Evolutionary conservation across 1,140 invertebrate species (phyloP).

Genomic region (Scaptomyza graminum): DNA sequence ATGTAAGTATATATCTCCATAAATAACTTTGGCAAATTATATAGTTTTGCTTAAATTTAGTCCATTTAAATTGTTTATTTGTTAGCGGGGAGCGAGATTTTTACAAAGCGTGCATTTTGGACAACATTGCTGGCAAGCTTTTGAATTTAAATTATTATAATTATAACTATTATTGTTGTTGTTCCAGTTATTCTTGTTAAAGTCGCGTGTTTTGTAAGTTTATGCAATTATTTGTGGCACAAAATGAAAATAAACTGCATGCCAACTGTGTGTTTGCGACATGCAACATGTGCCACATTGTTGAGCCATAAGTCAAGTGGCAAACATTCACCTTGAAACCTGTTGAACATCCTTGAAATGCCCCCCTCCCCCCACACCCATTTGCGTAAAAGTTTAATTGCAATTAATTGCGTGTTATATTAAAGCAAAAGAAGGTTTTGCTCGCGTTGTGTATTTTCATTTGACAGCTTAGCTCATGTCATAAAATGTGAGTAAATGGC

Average conservation of each 20-base stretch:
- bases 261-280: slow-evolving; percentile 54
- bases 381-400: slow-evolving; percentile 34
- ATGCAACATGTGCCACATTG: slow-evolving; percentile 66
- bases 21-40: slow-evolving; percentile 42
- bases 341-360: slow-evolving; percentile 65
- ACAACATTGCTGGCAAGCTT: slow-evolving; percentile 53
- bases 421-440: slow-evolving; percentile 47
- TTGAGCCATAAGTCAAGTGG: slow-evolving; percentile 49
- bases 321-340: slow-evolving; percentile 71
- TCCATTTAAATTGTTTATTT: slow-evolving; percentile 67
- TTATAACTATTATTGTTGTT: not conserved
- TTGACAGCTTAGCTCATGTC: slow-evolving; percentile 56
- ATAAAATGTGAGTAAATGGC: slow-evolving; percentile 62
- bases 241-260: slow-evolving; percentile 66
- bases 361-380: not conserved
- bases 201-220: slow-evolving; percentile 61
- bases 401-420: slow-evolving; percentile 70
- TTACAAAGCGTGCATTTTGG: slow-evolving; percentile 48
- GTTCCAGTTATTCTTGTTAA: slow-evolving; percentile 5
- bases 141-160: slow-evolving; percentile 27
- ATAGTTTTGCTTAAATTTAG: slow-evolving; percentile 72
- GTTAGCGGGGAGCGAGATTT: slow-evolving; percentile 28
- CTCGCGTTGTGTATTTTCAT: slow-evolving; percentile 34
- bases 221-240: slow-evolving; percentile 68
- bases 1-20: not conserved